These are phyloP conservation scores for Cyanistes caeruleus DNA, from an alignment of 2,113 vertebrate genomes.

Conservation along the genomic window DNA sequence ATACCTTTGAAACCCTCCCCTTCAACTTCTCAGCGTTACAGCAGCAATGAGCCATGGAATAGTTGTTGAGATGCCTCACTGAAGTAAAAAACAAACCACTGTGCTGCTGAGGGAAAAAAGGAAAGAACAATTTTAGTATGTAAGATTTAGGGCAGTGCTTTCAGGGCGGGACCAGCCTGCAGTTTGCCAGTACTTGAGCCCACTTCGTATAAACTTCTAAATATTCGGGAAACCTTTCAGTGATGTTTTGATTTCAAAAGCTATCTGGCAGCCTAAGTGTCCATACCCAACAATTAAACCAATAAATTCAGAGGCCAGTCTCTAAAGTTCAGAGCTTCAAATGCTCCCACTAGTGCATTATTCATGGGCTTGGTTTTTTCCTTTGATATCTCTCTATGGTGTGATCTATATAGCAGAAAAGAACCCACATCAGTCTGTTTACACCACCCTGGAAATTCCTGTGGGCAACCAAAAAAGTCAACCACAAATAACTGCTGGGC, in stretches of 20 bases:
- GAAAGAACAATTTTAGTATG: neutral
- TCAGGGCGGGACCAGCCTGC: neutral
- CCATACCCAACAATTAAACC: constrained; percentile 11
- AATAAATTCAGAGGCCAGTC: constrained; percentile 4
- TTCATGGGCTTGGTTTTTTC: constrained; percentile 22
- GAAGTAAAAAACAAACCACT: neutral
- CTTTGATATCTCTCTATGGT: constrained; percentile 61
- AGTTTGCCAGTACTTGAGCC: neutral
- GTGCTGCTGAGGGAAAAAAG: neutral
- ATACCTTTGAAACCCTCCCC: neutral
- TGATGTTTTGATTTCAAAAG: constrained; percentile 17
- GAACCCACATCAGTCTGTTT: constrained; percentile 58
- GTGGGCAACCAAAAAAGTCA: constrained; percentile 49
- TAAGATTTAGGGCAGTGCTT: neutral
- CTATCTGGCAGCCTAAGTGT: neutral
- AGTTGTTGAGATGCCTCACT: neutral
- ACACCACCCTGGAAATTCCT: constrained; percentile 60
- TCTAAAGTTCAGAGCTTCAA: constrained; percentile 50
- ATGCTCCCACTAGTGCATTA: neutral
- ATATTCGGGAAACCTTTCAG: neutral
- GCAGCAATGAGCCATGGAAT: neutral
- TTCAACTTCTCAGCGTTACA: neutral
- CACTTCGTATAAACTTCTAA: neutral
- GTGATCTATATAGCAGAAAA: constrained; percentile 35
- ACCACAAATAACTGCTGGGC: constrained; percentile 47